phyloP scores from a whole-genome alignment of 2,888 invertebrate species.

The Eumacrocentrus americanus region DNA sequence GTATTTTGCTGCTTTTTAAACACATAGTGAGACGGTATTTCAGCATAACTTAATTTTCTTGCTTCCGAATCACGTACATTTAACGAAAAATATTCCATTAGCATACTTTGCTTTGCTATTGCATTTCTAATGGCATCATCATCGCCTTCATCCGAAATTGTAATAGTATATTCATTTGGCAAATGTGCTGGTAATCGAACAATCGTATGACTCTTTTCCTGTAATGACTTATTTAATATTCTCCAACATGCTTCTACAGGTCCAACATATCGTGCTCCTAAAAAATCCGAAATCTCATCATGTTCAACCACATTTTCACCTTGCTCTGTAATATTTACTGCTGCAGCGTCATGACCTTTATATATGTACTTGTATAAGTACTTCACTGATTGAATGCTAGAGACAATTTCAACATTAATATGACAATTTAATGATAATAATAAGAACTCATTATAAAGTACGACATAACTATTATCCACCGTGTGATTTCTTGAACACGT shows the following conservation, averaged over 20 bases:
- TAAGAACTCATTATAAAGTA: constrained; percentile 43
- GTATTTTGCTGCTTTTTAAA: neutral
- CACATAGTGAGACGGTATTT: constrained; percentile 7
- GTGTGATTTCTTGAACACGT: constrained; percentile 21
- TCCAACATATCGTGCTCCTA: constrained; percentile 37
- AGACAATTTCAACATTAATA: constrained; percentile 43
- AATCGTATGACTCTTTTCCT: constrained; percentile 36
- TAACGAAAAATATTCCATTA: neutral
- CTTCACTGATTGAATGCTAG: constrained; percentile 38
- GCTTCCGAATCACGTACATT: constrained; percentile 2
- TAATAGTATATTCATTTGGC: constrained; percentile 31
- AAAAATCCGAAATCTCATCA: constrained; percentile 36
- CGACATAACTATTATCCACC: constrained; percentile 49
- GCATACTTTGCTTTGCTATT: neutral
- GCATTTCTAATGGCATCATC: constrained; percentile 6
- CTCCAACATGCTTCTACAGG: constrained; percentile 38
- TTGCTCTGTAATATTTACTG: constrained; percentile 23
- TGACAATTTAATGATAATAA: constrained; percentile 38
- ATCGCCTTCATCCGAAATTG: constrained; percentile 8
- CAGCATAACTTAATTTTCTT: neutral
- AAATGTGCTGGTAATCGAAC: constrained; percentile 33
- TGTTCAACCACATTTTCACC: constrained; percentile 21
- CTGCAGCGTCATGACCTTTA: constrained; percentile 38
- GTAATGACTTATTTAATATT: constrained; percentile 34
- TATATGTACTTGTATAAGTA: constrained; percentile 43